Percentiles rank a stretch among this genome's conserved stretches.
phyloP scores from a whole-genome alignment of 2,888 invertebrate genomes.

The Harpalus rubripes region DNA sequence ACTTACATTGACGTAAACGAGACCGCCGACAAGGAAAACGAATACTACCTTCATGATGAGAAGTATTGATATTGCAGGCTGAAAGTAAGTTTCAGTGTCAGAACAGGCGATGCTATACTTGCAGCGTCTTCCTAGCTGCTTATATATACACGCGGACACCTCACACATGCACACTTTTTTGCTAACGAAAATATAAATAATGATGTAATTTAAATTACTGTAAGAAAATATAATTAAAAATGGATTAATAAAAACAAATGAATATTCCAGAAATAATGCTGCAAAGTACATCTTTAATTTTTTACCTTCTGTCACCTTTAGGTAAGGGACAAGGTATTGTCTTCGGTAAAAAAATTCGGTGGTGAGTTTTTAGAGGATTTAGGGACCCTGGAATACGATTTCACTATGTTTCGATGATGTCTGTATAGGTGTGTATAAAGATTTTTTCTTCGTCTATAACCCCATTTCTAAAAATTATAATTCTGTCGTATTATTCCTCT shows the following conservation, averaged over 20 bases:
- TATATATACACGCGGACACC: constrained; percentile 17
- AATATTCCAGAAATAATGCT: neutral
- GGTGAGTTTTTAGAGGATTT: too few relatives aligned
- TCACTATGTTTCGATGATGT: too few relatives aligned
- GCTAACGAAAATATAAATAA: constrained; percentile 35
- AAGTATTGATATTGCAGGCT: too few relatives aligned
- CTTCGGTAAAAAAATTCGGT: too few relatives aligned
- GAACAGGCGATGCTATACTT: neutral
- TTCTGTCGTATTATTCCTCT: too few relatives aligned
- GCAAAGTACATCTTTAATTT: neutral
- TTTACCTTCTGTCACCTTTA: too few relatives aligned
- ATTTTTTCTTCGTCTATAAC: too few relatives aligned
- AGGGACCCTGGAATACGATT: too few relatives aligned
- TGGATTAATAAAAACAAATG: constrained; percentile 32
- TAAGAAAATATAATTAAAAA: constrained; percentile 24
- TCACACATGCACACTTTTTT: constrained; percentile 25
- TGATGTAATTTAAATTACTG: constrained; percentile 9
- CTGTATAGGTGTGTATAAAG: too few relatives aligned
- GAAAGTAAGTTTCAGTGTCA: neutral
- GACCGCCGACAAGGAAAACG: neutral
- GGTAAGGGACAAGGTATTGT: too few relatives aligned
- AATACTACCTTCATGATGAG: neutral
- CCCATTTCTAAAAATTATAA: too few relatives aligned
- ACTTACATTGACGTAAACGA: constrained; percentile 31
- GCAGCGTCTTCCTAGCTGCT: constrained; percentile 2